Conservation (phyloP, 2,113 vertebrate genomes). For the Channa maculata region DNA sequence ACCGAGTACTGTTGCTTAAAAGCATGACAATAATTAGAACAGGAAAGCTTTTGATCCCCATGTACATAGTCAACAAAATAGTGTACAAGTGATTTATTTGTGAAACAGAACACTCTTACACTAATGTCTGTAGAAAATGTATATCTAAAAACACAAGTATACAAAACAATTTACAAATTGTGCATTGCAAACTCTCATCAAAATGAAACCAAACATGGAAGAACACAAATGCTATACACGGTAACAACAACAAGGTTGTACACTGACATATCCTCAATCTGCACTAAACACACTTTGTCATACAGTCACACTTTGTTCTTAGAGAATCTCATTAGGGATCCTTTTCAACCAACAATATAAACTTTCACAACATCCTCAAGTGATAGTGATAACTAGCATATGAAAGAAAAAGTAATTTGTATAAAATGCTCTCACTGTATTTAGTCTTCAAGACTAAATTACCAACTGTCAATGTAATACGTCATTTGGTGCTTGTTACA, state of each 20-base stretch:
- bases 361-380: constrained; percentile 36
- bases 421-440: constrained; percentile 28
- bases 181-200: constrained; percentile 70
- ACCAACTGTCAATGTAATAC: not conserved
- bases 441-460: constrained; percentile 20
- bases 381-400: constrained; percentile 31
- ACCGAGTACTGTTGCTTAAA: not conserved
- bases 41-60: not conserved
- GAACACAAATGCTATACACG: constrained; percentile 60
- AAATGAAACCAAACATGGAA: constrained; percentile 59
- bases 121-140: constrained; percentile 69
- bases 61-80: constrained; percentile 37
- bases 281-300: constrained; percentile 40
- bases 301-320: constrained; percentile 41
- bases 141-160: constrained; percentile 73
- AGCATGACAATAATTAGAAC: not conserved
- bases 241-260: constrained; percentile 36
- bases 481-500: no score
- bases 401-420: constrained; percentile 35
- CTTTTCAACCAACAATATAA: constrained; percentile 33
- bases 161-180: constrained; percentile 77
- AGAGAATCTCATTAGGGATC: constrained; percentile 46
- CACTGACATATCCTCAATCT: constrained; percentile 40
- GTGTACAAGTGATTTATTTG: constrained; percentile 79
- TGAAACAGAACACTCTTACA: constrained; percentile 73